Conservation (phyloP, 2,113 vertebrate species). For the Xiphorhynchus elegans region DNA sequence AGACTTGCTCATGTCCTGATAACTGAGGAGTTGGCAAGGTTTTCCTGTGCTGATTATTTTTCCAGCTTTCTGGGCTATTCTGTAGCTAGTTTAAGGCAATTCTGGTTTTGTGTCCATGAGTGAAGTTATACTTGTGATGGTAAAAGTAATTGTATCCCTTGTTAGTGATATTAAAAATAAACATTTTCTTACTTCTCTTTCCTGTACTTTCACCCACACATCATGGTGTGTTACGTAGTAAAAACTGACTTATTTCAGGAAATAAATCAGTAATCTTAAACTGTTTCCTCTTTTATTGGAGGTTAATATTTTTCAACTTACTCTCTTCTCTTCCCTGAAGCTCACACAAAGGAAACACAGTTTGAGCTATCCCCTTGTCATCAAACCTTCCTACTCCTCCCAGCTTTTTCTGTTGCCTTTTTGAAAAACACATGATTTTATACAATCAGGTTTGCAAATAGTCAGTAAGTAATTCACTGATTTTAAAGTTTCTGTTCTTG, state of each 20-base stretch:
- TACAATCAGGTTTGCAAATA: constrained; percentile 18
- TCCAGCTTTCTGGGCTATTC: neutral
- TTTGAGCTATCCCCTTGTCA: constrained; percentile 13
- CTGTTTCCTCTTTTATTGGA: neutral
- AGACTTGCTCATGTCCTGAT: neutral
- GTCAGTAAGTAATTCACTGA: neutral
- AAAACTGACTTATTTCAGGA: neutral
- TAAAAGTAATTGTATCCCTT: neutral
- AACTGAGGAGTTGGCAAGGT: neutral
- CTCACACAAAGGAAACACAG: neutral
- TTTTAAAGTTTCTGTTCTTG: constrained; percentile 24
- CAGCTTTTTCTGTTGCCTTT: neutral
- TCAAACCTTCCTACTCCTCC: neutral
- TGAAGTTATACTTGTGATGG: neutral
- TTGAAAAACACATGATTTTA: constrained; percentile 30
- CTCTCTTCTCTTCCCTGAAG: neutral
- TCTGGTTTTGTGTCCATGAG: neutral
- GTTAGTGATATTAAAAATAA: neutral
- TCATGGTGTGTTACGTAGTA: neutral
- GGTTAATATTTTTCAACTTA: neutral
- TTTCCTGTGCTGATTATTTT: neutral
- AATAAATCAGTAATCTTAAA: constrained; percentile 10
- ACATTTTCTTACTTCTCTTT: constrained; percentile 1
- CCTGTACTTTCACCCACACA: neutral
- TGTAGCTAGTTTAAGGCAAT: neutral